These are phyloP conservation scores for Nemurella pictetii DNA, from an alignment of 2,888 invertebrate genomes.

Conservation along the genomic window DNA sequence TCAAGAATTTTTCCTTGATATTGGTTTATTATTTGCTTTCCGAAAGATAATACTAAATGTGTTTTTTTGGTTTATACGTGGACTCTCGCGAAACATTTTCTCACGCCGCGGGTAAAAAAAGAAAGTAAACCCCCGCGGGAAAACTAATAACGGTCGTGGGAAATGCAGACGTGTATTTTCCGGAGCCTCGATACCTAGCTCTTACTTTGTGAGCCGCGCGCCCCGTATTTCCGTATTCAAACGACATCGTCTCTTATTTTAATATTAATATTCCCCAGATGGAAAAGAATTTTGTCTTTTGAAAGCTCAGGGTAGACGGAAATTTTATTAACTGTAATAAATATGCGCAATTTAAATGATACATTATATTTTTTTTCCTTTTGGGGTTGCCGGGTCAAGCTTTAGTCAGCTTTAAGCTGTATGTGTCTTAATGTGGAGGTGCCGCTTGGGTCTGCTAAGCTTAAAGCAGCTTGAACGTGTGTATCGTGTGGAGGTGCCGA, in stretches of 20 bases:
- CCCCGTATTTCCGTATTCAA: neutral
- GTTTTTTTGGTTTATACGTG: neutral
- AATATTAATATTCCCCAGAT: neutral
- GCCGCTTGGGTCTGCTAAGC: too few species aligned
- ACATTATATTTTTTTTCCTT: neutral
- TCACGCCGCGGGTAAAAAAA: neutral
- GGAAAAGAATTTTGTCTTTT: neutral
- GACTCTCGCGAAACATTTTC: neutral
- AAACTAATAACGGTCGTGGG: neutral
- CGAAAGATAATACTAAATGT: neutral
- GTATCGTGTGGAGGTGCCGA: too few species aligned
- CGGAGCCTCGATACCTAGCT: too few species aligned
- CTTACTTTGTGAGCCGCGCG: neutral
- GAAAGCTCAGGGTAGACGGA: neutral
- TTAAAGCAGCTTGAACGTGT: too few species aligned
- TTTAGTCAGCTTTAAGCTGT: neutral
- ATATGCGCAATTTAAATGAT: neutral
- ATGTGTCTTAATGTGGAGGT: too few species aligned
- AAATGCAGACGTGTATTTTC: neutral
- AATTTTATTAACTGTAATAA: neutral
- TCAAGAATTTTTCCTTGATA: neutral
- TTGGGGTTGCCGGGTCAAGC: neutral
- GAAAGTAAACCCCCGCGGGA: neutral
- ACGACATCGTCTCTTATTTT: neutral
- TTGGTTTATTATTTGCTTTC: neutral